Percentiles rank a stretch among this genome's conserved stretches.
These are phyloP conservation scores for Luperina testacea DNA, from an alignment of 2,888 invertebrate species.

Conservation along the genomic window DNA sequence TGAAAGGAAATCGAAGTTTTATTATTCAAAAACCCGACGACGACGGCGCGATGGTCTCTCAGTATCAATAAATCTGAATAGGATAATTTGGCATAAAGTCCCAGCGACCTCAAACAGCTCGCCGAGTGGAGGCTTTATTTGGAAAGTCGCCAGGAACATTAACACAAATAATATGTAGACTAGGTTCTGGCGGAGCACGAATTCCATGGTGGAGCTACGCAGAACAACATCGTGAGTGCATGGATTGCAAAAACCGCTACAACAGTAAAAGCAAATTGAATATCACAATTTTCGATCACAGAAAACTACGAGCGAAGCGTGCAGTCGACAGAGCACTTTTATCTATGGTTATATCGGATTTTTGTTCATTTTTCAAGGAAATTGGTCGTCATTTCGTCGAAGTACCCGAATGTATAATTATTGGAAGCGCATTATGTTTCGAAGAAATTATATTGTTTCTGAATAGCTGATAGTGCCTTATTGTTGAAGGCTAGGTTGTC, in stretches of 20 bases:
- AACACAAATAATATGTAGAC: slow-evolving; percentile 78
- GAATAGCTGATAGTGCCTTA: slow-evolving; percentile 12
- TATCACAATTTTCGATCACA: slow-evolving; percentile 36
- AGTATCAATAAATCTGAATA: slow-evolving; percentile 75
- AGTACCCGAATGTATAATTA: slow-evolving; percentile 7
- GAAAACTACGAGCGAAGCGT: slow-evolving; percentile 9
- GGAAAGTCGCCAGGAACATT: slow-evolving; percentile 82
- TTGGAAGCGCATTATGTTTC: slow-evolving; percentile 3
- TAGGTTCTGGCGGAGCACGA: slow-evolving; percentile 48
- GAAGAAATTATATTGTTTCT: slow-evolving; percentile 1
- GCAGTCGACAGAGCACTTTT: slow-evolving; percentile 13
- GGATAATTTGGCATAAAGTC: slow-evolving; percentile 80
- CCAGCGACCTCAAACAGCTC: slow-evolving; percentile 74
- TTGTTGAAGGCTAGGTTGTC: background rate
- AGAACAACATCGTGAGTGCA: slow-evolving; percentile 44
- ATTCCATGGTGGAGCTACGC: slow-evolving; percentile 39
- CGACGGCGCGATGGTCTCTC: slow-evolving; percentile 38
- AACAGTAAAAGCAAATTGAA: slow-evolving; percentile 43
- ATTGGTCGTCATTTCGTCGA: slow-evolving; percentile 14
- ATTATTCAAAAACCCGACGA: slow-evolving; percentile 51
- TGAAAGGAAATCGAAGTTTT: slow-evolving; percentile 26
- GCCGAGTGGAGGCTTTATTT: slow-evolving; percentile 78
- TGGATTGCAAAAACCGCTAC: slow-evolving; percentile 45
- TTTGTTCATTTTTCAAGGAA: slow-evolving; percentile 18
- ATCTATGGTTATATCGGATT: slow-evolving; percentile 16